These are phyloP conservation scores for Idaea dimidiata DNA, from an alignment of 2,888 invertebrate genomes.

Conservation along the genomic window DNA sequence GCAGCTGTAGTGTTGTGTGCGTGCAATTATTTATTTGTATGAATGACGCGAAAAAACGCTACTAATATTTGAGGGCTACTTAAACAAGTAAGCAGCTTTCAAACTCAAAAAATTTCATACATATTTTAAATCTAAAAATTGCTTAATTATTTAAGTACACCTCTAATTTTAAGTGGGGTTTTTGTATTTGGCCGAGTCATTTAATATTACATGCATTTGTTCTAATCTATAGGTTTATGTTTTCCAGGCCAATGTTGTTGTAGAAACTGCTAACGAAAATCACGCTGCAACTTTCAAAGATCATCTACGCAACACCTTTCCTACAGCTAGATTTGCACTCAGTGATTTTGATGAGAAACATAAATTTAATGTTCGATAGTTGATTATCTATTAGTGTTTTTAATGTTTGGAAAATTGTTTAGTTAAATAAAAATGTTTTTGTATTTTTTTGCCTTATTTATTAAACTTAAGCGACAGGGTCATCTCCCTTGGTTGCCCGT, in stretches of 20 bases:
- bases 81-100: too few species aligned
- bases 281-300: conserved; percentile 60
- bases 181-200: too few species aligned
- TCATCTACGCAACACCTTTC: conserved; percentile 54
- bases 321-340: conserved; percentile 57
- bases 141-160: too few species aligned
- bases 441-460: conserved; percentile 70
- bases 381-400: neutral
- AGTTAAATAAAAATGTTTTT: conserved; percentile 42
- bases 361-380: conserved; percentile 37
- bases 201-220: too few species aligned
- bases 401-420: neutral
- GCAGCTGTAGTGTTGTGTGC: too few species aligned
- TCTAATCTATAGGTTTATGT: neutral
- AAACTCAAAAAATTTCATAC: too few species aligned
- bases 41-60: too few species aligned
- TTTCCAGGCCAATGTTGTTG: conserved; percentile 67
- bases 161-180: too few species aligned
- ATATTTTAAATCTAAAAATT: too few species aligned
- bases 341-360: conserved; percentile 58
- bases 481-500: conserved; percentile 96
- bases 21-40: too few species aligned
- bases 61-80: too few species aligned
- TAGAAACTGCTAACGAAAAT: conserved; percentile 65
- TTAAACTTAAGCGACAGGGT: conserved; percentile 85